Evolutionary conservation across 2,113 vertebrate species (phyloP), one percentile per base, ranked within the genome.

Genomic region (Tragelaphus scriptus): DNA sequence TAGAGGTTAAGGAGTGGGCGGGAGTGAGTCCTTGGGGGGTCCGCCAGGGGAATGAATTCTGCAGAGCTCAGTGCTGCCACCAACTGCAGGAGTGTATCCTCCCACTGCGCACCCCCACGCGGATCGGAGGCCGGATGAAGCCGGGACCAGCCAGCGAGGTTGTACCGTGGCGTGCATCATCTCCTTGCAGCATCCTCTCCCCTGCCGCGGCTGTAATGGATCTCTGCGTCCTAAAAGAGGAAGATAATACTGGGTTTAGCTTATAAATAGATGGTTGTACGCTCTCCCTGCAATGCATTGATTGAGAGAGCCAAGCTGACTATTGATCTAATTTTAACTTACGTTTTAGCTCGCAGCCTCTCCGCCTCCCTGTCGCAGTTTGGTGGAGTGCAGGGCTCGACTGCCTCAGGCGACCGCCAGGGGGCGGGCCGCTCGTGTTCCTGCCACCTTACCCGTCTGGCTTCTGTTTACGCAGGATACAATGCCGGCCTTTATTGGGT

Each of bases 241-340:
- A 97, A 97, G 97, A 98, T 97, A 98, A 98, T 96, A 84, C 96
- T 51, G 77, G 96, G 96, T 96, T 98, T 98, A 44, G 93, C 86
- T 97, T 97, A 96, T 98, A 98, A 98, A 98, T 95, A 98, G 92
- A 91, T n/a, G 97, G 97, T 93, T 97, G 97, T 44, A 84, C 84
- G 85, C 96, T 97, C 96, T 96, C 94, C 81, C 97, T 93, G 97
- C 79, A 89, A 98, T 94, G 97, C 98, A 95, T 55, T 97, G 96
- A 98, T 97, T 97, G 97, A 97, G 97, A 95, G 96, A 94, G 96
- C 98, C 95, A 92, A 95, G 95, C 94, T 94, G 96, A 97, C 97
- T 96, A 96, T 71, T 92, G 96, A 96, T 97, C 97, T 98, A 98
- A 98, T 98, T 98, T 97, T 98, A 98, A 95, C 94, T 97, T 94